Percentiles rank a stretch among this genome's conserved stretches.
Conservation (phyloP, 2,888 invertebrate genomes). For the Drosophila mimetica region DNA sequence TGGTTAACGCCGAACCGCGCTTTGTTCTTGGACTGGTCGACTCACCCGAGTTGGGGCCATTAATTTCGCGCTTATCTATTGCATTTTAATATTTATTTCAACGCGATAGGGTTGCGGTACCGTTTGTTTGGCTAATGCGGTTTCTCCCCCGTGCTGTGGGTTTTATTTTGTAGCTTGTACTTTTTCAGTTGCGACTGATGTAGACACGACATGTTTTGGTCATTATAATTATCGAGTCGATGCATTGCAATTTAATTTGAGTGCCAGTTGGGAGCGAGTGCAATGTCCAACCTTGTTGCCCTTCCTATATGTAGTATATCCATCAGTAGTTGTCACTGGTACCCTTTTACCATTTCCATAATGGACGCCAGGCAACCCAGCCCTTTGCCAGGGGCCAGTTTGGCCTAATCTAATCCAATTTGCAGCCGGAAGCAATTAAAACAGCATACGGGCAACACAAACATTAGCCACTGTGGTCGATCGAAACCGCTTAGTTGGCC, state of each 20-base stretch:
- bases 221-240: conserved; percentile 60
- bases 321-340: conserved; percentile 15
- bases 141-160: conserved; percentile 24
- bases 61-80: conserved; percentile 56
- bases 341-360: conserved; percentile 19
- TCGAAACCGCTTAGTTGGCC: conserved; percentile 32
- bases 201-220: conserved; percentile 68
- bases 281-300: conserved; percentile 23
- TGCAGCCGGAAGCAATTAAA: conserved; percentile 39
- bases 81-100: conserved; percentile 62
- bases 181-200: conserved; percentile 35
- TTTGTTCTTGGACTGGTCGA: conserved; percentile 21
- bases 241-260: conserved; percentile 54
- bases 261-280: conserved; percentile 29
- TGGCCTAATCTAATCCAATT: conserved; percentile 41
- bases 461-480: conserved; percentile 16
- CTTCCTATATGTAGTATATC: conserved; percentile 6
- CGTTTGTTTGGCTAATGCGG: conserved; percentile 27
- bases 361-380: neutral
- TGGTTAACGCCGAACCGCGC: neutral
- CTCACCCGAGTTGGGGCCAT: conserved; percentile 25
- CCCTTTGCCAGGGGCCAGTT: conserved; percentile 24
- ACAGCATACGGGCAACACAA: conserved; percentile 23
- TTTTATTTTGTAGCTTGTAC: conserved; percentile 6
- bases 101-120: conserved; percentile 32